These are phyloP conservation scores for Trypoxylon attenuatum DNA, from an alignment of 2,888 invertebrate species.

Conservation along the genomic window DNA sequence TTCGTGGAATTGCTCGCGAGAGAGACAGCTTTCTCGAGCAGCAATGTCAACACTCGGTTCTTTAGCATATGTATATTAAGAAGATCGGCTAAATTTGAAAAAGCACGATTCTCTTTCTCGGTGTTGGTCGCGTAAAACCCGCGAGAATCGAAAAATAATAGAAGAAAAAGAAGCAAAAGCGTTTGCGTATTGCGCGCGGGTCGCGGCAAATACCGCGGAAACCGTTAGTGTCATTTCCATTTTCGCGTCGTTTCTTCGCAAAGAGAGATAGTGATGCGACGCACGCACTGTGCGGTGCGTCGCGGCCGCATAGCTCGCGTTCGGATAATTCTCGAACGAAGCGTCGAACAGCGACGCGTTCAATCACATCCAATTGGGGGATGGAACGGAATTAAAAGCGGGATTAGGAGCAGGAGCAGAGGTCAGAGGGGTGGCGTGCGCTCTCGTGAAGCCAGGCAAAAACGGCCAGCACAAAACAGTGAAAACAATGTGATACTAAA, in stretches of 20 bases:
- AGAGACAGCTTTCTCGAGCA: neutral
- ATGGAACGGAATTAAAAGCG: neutral
- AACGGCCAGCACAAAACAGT: slow-evolving; percentile 72
- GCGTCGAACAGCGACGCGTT: neutral
- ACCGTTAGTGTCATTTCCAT: neutral
- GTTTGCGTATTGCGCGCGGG: too few relatives aligned
- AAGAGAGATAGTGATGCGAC: too few relatives aligned
- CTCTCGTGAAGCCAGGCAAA: slow-evolving; percentile 65
- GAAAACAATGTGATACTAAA: slow-evolving; percentile 75
- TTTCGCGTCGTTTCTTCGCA: too few relatives aligned
- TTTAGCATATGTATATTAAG: neutral
- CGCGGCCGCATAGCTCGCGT: too few relatives aligned
- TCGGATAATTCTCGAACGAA: too few relatives aligned
- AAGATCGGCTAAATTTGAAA: neutral
- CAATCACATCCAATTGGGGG: neutral
- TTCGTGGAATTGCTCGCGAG: neutral
- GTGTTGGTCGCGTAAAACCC: neutral
- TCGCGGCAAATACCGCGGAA: neutral
- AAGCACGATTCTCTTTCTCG: neutral
- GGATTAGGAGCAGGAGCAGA: slow-evolving; percentile 39
- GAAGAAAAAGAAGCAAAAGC: too few relatives aligned
- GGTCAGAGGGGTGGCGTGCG: slow-evolving; percentile 55
- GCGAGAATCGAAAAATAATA: too few relatives aligned
- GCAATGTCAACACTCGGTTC: neutral
- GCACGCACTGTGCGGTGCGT: too few relatives aligned